These are phyloP conservation scores for Acromyrmex echinatior DNA, from an alignment of 1,140 invertebrate species.

Conservation along the genomic window DNA sequence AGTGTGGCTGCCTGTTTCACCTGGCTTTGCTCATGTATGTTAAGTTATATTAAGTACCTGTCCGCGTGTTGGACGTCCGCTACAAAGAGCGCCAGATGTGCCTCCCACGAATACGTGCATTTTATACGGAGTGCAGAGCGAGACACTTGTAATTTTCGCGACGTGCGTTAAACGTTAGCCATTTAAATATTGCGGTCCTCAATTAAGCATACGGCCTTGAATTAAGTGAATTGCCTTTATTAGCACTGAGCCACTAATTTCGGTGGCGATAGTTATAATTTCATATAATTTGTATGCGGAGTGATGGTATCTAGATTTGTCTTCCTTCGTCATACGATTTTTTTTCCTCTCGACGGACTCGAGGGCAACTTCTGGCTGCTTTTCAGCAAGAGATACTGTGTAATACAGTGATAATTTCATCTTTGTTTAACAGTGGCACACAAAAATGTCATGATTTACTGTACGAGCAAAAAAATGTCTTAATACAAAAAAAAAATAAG, in stretches of 20 bases:
- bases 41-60: constrained; percentile 36
- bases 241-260: constrained; percentile 25
- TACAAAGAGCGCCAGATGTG: constrained; percentile 39
- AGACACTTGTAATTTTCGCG: constrained; percentile 27
- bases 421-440: too few relatives aligned
- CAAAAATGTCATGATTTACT: too few relatives aligned
- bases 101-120: constrained; percentile 20
- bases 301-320: not conserved
- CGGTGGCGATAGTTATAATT: constrained; percentile 10
- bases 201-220: constrained; percentile 20
- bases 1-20: not conserved
- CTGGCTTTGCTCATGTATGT: constrained; percentile 13
- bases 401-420: too few relatives aligned
- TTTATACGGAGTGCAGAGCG: not conserved
- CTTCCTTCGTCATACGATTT: not conserved
- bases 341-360: not conserved
- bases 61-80: constrained; percentile 34
- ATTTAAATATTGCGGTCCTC: constrained; percentile 32
- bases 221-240: constrained; percentile 46
- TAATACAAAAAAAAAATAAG: too few relatives aligned
- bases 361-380: not conserved
- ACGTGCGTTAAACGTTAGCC: not conserved
- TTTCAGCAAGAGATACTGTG: not conserved
- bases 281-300: constrained; percentile 14
- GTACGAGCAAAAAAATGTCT: too few relatives aligned